These are phyloP conservation scores for Aspidapion aeneum DNA, from an alignment of 2,888 invertebrate species.

Conservation along the genomic window DNA sequence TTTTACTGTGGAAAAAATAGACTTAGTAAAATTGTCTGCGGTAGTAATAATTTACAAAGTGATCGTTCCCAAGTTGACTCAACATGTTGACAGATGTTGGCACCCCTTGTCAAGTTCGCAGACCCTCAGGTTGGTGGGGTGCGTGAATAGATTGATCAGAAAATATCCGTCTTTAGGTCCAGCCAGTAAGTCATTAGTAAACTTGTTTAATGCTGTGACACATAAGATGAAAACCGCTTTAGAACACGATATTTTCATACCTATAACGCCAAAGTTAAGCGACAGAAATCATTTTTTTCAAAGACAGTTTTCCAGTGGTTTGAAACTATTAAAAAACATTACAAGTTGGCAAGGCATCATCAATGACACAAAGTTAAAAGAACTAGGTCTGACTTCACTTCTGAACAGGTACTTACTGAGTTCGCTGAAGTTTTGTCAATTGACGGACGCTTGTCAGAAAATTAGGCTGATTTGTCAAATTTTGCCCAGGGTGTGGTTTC, in stretches of 20 bases:
- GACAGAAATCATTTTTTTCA: constrained; percentile 73
- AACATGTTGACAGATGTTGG: constrained; percentile 68
- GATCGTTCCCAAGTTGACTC: constrained; percentile 81
- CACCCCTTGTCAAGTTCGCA: constrained; percentile 90
- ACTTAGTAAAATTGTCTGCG: too few species aligned
- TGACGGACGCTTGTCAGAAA: constrained; percentile 54
- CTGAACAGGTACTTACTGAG: constrained; percentile 62
- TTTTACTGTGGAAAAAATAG: too few species aligned
- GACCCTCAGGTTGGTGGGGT: constrained; percentile 74
- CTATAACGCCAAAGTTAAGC: constrained; percentile 75
- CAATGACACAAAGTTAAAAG: constrained; percentile 66
- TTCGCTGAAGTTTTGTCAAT: constrained; percentile 43
- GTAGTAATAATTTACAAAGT: constrained; percentile 85
- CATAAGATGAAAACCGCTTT: constrained; percentile 72
- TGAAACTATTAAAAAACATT: constrained; percentile 75
- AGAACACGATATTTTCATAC: constrained; percentile 91
- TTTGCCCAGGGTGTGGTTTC: constrained; percentile 62
- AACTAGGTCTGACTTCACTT: constrained; percentile 71
- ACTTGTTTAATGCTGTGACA: constrained; percentile 67
- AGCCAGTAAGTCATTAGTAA: constrained; percentile 58
- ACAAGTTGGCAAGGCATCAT: constrained; percentile 78
- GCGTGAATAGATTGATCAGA: constrained; percentile 64
- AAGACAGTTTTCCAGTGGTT: constrained; percentile 77
- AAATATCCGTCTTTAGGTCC: constrained; percentile 65
- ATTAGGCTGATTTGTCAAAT: constrained; percentile 57